These are phyloP conservation scores for Rhagologus leucostigma DNA, from an alignment of 2,113 vertebrate species.

Conservation along the genomic window DNA sequence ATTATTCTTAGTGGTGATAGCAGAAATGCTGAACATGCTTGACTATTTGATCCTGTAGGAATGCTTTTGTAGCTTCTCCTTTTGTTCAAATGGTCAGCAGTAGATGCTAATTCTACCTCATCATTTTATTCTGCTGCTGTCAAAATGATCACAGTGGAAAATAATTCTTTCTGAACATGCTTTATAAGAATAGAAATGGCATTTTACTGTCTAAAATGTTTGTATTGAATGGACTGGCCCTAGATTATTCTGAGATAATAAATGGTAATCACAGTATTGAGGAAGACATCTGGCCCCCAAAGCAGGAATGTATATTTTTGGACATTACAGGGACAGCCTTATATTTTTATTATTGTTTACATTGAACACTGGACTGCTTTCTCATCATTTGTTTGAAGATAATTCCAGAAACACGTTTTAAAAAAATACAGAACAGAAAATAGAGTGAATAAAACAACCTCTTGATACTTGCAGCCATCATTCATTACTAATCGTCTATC, in stretches of 20 bases:
- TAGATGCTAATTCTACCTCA: neutral
- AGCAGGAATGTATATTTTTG: neutral
- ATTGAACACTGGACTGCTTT: neutral
- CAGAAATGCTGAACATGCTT: neutral
- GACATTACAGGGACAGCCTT: neutral
- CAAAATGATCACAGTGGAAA: neutral
- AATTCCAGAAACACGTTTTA: neutral
- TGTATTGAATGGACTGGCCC: neutral
- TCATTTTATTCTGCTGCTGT: neutral
- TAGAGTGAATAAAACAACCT: neutral
- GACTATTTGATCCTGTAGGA: neutral
- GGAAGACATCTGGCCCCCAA: neutral
- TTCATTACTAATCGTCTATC: neutral
- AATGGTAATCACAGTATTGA: neutral
- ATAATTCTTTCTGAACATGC: neutral
- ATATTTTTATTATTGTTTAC: neutral
- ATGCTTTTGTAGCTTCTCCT: neutral
- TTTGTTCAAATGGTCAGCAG: neutral
- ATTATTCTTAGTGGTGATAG: neutral
- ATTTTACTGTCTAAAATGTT: neutral
- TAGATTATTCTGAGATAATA: neutral
- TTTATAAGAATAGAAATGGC: neutral
- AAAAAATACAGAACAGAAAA: neutral
- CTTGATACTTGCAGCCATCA: neutral
- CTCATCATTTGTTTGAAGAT: neutral